Conservation (phyloP, 2,888 invertebrate genomes). For the Eupithecia pulchellata region DNA sequence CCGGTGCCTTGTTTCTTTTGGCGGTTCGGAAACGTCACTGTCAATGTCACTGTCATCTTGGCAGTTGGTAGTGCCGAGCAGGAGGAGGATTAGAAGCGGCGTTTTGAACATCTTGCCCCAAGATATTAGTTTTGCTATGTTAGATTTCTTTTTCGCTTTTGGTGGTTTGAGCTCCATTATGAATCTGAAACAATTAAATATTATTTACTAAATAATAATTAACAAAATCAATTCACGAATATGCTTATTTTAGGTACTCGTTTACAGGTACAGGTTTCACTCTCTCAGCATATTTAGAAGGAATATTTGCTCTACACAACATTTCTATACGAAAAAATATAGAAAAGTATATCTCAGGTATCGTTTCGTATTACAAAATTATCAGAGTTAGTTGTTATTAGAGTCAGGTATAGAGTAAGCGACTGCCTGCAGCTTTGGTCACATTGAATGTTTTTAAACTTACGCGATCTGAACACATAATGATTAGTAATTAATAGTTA, state of each 20-base stretch:
- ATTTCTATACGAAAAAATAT: no score
- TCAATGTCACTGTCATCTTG: conserved; percentile 63
- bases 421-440: background rate
- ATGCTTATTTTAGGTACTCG: no score
- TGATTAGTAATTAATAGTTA: no score
- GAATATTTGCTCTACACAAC: no score
- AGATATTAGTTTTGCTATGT: conserved; percentile 61
- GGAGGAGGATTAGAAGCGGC: conserved; percentile 69
- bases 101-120: conserved; percentile 74
- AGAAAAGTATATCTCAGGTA: background rate
- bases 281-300: no score
- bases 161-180: conserved; percentile 78
- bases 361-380: conserved; percentile 2
- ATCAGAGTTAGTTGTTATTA: background rate
- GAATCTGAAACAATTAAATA: conserved; percentile 62
- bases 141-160: conserved; percentile 77
- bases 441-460: background rate
- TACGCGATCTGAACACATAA: no score
- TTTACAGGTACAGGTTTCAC: no score
- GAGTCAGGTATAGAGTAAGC: background rate
- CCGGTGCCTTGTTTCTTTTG: conserved; percentile 52
- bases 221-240: background rate
- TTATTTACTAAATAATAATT: no score
- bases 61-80: conserved; percentile 73
- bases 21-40: conserved; percentile 42